phyloP scores from a whole-genome alignment of 1,140 invertebrate species.

The Drepana arcuata region DNA sequence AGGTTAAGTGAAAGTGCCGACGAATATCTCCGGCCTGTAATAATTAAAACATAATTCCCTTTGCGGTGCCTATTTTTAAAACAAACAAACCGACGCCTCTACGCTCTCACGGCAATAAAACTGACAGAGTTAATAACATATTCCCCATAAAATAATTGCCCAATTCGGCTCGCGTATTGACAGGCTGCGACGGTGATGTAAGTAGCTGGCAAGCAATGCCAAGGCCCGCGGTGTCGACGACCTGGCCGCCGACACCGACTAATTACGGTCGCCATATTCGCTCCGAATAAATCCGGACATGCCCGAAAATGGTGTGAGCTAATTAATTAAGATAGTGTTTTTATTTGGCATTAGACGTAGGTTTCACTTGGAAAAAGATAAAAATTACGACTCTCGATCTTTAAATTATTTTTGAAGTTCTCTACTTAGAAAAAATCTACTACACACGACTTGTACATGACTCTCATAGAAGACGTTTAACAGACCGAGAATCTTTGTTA shows the following conservation, averaged over 20 bases:
- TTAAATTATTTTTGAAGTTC: neutral
- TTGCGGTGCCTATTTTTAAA: no score
- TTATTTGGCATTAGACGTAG: neutral
- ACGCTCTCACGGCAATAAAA: slow-evolving; percentile 46
- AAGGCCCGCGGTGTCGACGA: slow-evolving; percentile 8
- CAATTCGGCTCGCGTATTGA: slow-evolving; percentile 34
- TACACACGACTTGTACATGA: no score
- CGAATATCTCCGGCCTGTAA: no score
- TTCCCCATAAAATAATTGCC: slow-evolving; percentile 43
- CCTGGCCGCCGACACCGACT: slow-evolving; percentile 4
- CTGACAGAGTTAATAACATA: slow-evolving; percentile 34
- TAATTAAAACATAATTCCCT: no score
- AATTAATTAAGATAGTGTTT: neutral
- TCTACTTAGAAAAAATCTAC: no score
- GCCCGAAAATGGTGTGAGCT: no score
- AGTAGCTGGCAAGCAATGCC: slow-evolving; percentile 8
- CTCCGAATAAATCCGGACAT: no score
- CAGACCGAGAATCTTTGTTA: no score
- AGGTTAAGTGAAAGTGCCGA: no score
- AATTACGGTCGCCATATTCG: slow-evolving; percentile 4
- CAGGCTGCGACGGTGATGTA: slow-evolving; percentile 16
- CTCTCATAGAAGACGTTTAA: no score
- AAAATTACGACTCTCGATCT: neutral
- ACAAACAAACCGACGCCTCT: no score
- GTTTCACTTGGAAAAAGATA: neutral